Conservation (phyloP, 2,888 invertebrate genomes). For the Esperia sulphurella region DNA sequence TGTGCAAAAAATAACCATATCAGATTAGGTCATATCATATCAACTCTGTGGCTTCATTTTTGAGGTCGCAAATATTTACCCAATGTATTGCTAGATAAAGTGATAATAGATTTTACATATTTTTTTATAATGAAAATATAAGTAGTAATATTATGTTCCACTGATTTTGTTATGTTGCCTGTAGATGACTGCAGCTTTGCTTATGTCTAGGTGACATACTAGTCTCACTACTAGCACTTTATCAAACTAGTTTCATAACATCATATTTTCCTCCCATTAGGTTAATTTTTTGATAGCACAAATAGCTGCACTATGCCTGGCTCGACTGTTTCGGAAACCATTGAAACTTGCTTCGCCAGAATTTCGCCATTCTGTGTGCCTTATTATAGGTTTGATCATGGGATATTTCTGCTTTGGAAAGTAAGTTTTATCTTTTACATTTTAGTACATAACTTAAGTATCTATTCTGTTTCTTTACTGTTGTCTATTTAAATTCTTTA, state of each 20-base stretch:
- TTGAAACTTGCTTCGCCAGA: slow-evolving; percentile 85
- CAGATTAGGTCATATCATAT: no score
- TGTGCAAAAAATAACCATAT: no score
- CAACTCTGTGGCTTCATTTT: no score
- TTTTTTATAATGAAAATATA: not conserved
- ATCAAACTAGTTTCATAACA: slow-evolving; percentile 34
- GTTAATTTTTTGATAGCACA: slow-evolving; percentile 92
- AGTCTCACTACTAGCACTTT: slow-evolving; percentile 30
- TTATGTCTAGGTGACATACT: slow-evolving; percentile 8
- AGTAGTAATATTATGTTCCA: not conserved
- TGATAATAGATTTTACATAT: not conserved
- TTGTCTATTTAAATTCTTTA: no score
- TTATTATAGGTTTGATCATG: slow-evolving; percentile 87
- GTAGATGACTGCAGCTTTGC: slow-evolving; percentile 15
- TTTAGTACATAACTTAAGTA: no score
- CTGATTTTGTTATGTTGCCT: slow-evolving; percentile 8
- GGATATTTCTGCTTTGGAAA: slow-evolving; percentile 94
- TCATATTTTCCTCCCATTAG: slow-evolving; percentile 77
- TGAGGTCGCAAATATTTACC: not conserved
- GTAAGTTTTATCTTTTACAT: slow-evolving; percentile 72
- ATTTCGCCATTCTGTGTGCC: slow-evolving; percentile 88
- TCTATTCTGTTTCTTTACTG: no score
- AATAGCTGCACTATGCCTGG: slow-evolving; percentile 87
- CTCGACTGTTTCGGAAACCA: slow-evolving; percentile 87
- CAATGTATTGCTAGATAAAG: not conserved